Evolutionary conservation across 2,797 vertebrate genomes (phyloP), one percentile per base, ranked within the genome.

Genomic region (Gambelia wislizenii): DNA sequence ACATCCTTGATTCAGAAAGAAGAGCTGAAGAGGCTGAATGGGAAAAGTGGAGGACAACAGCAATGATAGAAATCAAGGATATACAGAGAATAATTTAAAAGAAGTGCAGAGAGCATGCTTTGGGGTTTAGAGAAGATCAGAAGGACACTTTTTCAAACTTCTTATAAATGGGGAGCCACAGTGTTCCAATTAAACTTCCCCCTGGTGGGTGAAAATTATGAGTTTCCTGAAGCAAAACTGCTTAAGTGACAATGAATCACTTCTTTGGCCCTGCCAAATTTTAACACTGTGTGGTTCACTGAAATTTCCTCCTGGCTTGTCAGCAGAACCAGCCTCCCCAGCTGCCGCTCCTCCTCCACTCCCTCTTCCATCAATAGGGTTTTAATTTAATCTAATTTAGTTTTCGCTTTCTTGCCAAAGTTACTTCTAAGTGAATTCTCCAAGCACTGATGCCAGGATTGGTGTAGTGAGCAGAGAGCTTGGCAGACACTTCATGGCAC

Each of bases 381-480:
- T 86, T 89, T 64, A 83, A 86, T 89, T 77, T 86, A 89, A 89
- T 83, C 84, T 82, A 76, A 86, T 75, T 76, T 86, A 52, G 56
- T 30, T 54, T 89, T 64, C 54, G 27, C 27, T 85, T 88, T 76
- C 61, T 72, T 59, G 78, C 72, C 87, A 88, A 88, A 81, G 79
- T 61, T 72, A 42, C 44, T 86, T 83, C 78, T 77, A 88, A 56
- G 56, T 39, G 47, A 76, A 82, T 85, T 76, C 72, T 86, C 42
- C n/a, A 85, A 80, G 42, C 33, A 25, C 39, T 56, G 79, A 9
- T 86, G 78, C 84, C 84, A 89, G 47, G 59, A 59, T 20, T 54
- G 83, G 75, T 59, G 82, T 27, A 27, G 82, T n/a, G 49, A 83
- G 33, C 78, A 83, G 39, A 69, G 59, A n/a, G 22, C 61, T 89